A percentile compares a stretch with the other conserved stretches of the same genome.
These are phyloP conservation scores for Amphiura filiformis DNA, from an alignment of 35 echinoderm and acorn worm species.

Conservation along the genomic window DNA sequence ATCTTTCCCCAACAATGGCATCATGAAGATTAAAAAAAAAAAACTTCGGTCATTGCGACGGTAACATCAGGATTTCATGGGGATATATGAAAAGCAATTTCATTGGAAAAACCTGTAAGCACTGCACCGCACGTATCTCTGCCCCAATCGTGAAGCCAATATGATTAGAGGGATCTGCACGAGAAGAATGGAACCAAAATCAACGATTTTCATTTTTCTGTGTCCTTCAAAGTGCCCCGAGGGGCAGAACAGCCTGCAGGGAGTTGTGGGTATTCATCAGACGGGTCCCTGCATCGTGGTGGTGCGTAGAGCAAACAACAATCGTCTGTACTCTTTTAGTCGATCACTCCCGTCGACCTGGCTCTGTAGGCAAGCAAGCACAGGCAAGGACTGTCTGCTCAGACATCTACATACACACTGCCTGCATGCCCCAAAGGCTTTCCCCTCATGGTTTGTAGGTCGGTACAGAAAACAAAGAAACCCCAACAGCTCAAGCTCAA, in stretches of 20 bases:
- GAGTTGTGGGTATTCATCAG: not conserved
- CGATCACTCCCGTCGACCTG: too few relatives aligned
- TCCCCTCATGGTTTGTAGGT: conserved; percentile 7
- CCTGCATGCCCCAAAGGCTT: not conserved
- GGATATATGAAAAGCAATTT: too few relatives aligned
- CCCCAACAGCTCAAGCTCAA: conserved; percentile 1
- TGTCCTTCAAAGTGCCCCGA: not conserved
- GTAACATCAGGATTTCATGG: too few relatives aligned
- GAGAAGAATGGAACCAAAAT: not conserved
- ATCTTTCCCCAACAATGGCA: too few relatives aligned
- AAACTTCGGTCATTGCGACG: too few relatives aligned
- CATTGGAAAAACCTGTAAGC: too few relatives aligned
- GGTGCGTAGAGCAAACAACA: not conserved
- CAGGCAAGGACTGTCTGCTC: not conserved
- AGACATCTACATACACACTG: not conserved
- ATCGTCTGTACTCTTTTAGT: conserved; percentile 2
- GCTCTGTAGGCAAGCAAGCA: not conserved
- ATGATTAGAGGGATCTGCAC: not conserved
- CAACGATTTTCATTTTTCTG: conserved; percentile 15
- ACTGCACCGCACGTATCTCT: too few relatives aligned
- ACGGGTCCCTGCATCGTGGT: not conserved
- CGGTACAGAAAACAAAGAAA: conserved; percentile 1
- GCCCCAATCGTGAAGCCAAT: not conserved
- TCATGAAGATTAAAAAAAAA: too few relatives aligned
- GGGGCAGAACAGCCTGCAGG: not conserved